Percentiles rank a stretch among this genome's conserved stretches.
Evolutionary conservation across 2,888 invertebrate genomes (phyloP).

Genomic region (Phyto melanocephala): DNA sequence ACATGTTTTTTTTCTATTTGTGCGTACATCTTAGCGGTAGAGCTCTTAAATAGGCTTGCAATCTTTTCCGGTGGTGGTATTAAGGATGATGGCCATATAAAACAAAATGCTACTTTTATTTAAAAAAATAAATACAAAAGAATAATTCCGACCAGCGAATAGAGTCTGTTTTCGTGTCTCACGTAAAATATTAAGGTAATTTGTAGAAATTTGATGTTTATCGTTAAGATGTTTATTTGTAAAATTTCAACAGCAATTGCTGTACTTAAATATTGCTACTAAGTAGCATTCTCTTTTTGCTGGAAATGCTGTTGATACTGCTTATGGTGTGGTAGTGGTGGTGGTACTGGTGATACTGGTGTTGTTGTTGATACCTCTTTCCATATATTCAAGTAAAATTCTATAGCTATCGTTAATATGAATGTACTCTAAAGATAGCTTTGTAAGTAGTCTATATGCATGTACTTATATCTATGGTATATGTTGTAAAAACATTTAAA

Average conservation of each 20-base stretch:
- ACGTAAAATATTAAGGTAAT: slow-evolving; percentile 78
- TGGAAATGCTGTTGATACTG: not conserved
- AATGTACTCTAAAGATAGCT: not conserved
- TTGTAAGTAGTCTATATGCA: no score
- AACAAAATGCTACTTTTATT: not conserved
- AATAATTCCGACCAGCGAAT: not conserved
- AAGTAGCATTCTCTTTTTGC: not conserved
- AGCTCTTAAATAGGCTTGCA: not conserved
- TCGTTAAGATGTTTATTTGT: slow-evolving; percentile 77
- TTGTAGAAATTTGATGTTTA: slow-evolving; percentile 79
- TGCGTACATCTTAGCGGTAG: not conserved
- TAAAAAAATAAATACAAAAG: not conserved
- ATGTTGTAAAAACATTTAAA: not conserved
- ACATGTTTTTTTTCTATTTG: no score
- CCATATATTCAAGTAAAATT: slow-evolving; percentile 4
- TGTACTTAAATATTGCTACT: slow-evolving; percentile 22
- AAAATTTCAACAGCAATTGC: slow-evolving; percentile 63
- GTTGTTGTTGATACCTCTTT: slow-evolving; percentile 3
- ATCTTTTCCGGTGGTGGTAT: no score
- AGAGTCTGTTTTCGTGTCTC: slow-evolving; percentile 75
- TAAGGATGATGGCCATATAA: no score
- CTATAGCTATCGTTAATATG: not conserved
- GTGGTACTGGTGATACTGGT: not conserved
- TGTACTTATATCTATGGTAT: no score
- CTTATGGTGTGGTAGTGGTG: not conserved